Conservation (phyloP, 1,140 invertebrate genomes). For the Schlechtendalia chinensis region DNA sequence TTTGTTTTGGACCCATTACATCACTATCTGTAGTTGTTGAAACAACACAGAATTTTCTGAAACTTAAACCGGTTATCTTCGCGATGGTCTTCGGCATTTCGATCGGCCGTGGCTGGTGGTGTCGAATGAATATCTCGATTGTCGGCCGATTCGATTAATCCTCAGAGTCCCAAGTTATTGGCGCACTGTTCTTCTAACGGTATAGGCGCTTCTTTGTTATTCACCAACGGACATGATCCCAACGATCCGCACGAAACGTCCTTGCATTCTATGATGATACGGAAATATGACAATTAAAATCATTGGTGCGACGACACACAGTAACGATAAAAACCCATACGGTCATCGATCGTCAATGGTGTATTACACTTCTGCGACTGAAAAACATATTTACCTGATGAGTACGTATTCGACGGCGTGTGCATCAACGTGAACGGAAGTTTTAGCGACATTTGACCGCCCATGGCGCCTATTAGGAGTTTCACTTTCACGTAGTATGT, state of each 20-base stretch:
- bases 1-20: conserved; percentile 1
- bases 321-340: too few relatives aligned
- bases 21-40: conserved; percentile 43
- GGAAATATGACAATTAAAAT: too few relatives aligned
- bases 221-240: background rate
- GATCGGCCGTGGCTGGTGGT: conserved; percentile 38
- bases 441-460: conserved; percentile 74
- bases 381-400: conserved; percentile 40
- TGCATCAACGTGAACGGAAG: conserved; percentile 75
- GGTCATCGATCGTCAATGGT: too few relatives aligned
- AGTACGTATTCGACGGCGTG: conserved; percentile 58
- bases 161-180: conserved; percentile 41
- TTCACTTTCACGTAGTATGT: conserved; percentile 86
- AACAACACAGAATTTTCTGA: conserved; percentile 39
- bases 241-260: background rate
- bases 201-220: conserved; percentile 2
- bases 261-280: conserved; percentile 24
- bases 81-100: conserved; percentile 12
- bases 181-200: conserved; percentile 13
- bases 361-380: too few relatives aligned
- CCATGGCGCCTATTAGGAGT: conserved; percentile 72
- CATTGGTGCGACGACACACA: too few relatives aligned
- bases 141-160: conserved; percentile 47
- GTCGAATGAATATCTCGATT: conserved; percentile 38
- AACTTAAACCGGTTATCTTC: conserved; percentile 36